Evolutionary conservation across 2,113 vertebrate genomes (phyloP).

Genomic region (Anser cygnoides): DNA sequence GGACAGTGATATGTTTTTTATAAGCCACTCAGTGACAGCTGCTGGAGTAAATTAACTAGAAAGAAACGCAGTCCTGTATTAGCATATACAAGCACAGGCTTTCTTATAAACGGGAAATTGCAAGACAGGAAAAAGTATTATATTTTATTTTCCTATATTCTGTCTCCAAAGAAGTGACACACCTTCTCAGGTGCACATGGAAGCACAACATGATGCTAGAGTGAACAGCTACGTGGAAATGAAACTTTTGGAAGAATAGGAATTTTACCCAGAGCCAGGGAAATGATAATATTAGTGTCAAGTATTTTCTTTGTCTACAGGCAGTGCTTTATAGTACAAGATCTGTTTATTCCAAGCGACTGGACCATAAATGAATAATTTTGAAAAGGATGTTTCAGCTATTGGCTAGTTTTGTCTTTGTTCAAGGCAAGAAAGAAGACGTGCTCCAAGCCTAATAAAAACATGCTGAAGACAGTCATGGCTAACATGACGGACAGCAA

Average conservation of each 20-base stretch:
- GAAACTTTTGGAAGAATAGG: not conserved
- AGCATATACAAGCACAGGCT: not conserved
- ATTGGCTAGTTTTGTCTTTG: not conserved
- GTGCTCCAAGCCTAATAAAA: not conserved
- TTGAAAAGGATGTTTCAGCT: not conserved
- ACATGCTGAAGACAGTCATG: not conserved
- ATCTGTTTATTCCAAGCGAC: not conserved
- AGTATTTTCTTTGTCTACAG: not conserved
- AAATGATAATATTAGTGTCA: not conserved
- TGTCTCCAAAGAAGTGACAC: not conserved
- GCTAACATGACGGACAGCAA: not conserved
- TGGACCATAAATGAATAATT: not conserved
- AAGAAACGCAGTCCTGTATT: not conserved
- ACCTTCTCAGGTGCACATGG: not conserved
- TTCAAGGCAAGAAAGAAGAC: not conserved
- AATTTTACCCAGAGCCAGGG: not conserved
- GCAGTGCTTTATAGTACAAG: not conserved
- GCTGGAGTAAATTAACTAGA: not conserved
- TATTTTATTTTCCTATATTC: not conserved
- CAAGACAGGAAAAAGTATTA: not conserved
- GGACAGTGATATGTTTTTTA: not conserved
- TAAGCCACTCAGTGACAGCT: not conserved
- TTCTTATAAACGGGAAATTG: not conserved
- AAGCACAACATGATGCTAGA: not conserved
- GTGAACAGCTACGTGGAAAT: not conserved